Percentiles rank a stretch among this genome's conserved stretches.
Conservation (phyloP, 2,113 vertebrate species). For the Pampusana beccarii region DNA sequence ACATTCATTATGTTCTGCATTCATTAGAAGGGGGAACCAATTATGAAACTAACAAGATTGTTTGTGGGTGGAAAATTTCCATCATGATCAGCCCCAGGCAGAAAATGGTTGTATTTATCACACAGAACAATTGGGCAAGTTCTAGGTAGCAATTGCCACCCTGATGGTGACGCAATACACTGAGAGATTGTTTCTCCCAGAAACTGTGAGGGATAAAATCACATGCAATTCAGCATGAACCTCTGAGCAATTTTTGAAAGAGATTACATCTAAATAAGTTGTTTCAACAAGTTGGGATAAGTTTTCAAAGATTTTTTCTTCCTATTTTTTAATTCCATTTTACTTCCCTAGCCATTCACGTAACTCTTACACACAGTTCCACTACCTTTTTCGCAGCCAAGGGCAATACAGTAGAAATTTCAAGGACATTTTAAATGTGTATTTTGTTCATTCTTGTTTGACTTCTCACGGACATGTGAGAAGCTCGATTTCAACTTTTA, state of each 20-base stretch:
- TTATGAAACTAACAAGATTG: constrained; percentile 37
- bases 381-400: neutral
- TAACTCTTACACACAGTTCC: neutral
- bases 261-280: neutral
- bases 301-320: neutral
- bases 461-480: neutral
- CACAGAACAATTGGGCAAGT: neutral
- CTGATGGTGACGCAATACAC: neutral
- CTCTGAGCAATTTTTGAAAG: neutral
- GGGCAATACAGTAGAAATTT: neutral
- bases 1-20: neutral
- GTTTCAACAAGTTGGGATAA: neutral
- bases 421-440: neutral
- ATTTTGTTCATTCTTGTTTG: neutral
- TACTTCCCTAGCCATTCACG: neutral
- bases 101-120: constrained; percentile 20
- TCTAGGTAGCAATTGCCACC: neutral
- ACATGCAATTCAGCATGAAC: neutral
- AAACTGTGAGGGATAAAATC: neutral
- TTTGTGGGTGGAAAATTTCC: constrained; percentile 30
- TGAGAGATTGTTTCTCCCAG: neutral
- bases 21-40: constrained; percentile 35
- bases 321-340: neutral
- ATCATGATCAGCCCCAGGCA: neutral
- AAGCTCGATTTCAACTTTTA: neutral